Base-by-base conservation (phyloP, 2,888 invertebrate species). In the Lydus trimaculatus region DNA sequence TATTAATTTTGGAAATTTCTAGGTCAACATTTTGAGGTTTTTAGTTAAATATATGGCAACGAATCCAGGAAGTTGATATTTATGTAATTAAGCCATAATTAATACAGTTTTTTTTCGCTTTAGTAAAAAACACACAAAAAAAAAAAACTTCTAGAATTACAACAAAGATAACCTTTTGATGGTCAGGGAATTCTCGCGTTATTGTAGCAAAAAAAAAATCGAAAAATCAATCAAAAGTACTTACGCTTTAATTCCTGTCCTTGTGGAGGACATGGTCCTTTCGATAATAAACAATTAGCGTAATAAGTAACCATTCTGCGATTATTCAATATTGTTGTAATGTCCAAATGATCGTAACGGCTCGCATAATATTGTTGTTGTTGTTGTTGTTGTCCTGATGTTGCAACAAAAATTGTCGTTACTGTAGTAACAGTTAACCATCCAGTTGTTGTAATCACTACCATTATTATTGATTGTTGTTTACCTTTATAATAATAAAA, bases 211-310 rank as follows among this genome's bases (percentile, higher is more conserved):
- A n/a, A n/a, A n/a, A n/a, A n/a, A n/a, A n/a, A n/a, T n/a, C n/a
- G n/a, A n/a, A n/a, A n/a, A n/a, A n/a, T 13, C 36, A 15, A 13
- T 11, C 4, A 13, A 36, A 36, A 15, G 13, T 36, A 13, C 92
- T 91, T 84, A 93, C 93, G 87, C 88, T 90, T 92, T 66, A 92
- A 85, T 70, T 90, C 91, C 76, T 89, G 88, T 73, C 92, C 92
- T 85, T 92, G 92, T 2, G 92, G 91, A 48, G 92, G 89, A 82
- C 92, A 93, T 62, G 91, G 89, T 75, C 90, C 90, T 72, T 88
- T 86, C 73, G 88, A 89, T 69, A 92, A 86, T 63, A 93, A 84
- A 82, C 93, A 93, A 67, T 90, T 90, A 76, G 91, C 90, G 84
- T 93, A 93, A 79, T 91, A 90, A 72, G 88, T 89, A 62, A 93